Evolutionary conservation across 2,113 vertebrate species (phyloP).

Genomic region (Oriolus oriolus): DNA sequence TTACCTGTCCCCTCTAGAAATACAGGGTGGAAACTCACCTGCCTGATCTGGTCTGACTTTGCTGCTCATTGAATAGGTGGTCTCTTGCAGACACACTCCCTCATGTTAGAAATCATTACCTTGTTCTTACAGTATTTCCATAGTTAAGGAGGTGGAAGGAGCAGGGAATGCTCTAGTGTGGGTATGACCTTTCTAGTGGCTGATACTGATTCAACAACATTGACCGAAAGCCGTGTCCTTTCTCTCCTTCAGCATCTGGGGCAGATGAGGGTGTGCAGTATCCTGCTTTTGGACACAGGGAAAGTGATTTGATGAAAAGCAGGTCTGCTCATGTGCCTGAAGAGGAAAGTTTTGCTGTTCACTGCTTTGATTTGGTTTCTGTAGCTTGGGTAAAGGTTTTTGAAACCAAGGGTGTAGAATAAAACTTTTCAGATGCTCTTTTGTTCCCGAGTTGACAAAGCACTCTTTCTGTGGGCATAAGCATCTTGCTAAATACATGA

Average conservation of each 20-base stretch:
- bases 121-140: neutral
- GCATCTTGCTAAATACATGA: neutral
- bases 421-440: neutral
- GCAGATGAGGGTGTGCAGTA: neutral
- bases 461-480: neutral
- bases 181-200: neutral
- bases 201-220: neutral
- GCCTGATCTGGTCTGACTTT: neutral
- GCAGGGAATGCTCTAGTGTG: neutral
- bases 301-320: neutral
- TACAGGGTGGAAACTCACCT: neutral
- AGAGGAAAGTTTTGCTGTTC: neutral
- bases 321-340: neutral
- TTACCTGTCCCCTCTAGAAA: neutral
- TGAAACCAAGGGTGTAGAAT: neutral
- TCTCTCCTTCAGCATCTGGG: neutral
- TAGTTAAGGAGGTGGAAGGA: neutral
- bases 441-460: neutral
- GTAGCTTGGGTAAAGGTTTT: neutral
- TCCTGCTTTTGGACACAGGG: neutral
- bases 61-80: neutral
- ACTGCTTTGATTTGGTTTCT: neutral
- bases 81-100: neutral
- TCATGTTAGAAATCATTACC: neutral
- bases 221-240: rapidly evolving